Base-by-base conservation (phyloP, 35 echinoderm and acorn worm species). In the Heliocidaris tuberculata region DNA sequence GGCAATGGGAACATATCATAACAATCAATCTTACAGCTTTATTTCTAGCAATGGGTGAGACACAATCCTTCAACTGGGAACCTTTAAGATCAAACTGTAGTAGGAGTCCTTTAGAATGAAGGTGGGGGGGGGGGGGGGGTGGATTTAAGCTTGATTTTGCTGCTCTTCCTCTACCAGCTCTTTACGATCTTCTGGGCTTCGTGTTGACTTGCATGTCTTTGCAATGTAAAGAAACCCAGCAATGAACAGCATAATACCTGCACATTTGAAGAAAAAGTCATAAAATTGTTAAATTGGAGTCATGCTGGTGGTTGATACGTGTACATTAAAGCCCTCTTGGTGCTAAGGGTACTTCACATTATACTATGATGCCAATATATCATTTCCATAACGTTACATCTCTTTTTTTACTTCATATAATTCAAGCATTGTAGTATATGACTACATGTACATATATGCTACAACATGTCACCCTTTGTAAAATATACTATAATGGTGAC, bases 71-170 rank as follows among this genome's bases (percentile, higher is more conserved):
- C 65, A 78, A 27, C 65, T 78, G 50, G 50, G 50, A 13, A 13
- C 8, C 50, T 52, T 52, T 52, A 52, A 50, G 4, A 50, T 50
- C 49, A 50, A 65, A 65, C 5, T 12, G 19, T 21, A 65, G 60
- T 12, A 65, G 10, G 60, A 65, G 60, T 12, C 60, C 60, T 65
- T 65, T 65, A 65, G n/a, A 65, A 59, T 59, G 9, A 59, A 35
- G 90, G 24, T 31, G 4, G 2, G 30, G 16, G 86, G 27, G 30
- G 30, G 13, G 31, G 13, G 31, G 86, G 86, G 86, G 47, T 31
- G 70, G n/a, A 88, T 47, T 29, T 92, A 92, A 56, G 91, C 91
- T 31, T 93, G 91, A 59, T 93, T 93, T 48, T 93, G 90, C 90
- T 92, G 91, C 48, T 93, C 91, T 30, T 93, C 50, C 29, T 93